A percentile compares a stretch with the other conserved stretches of the same genome.
These are phyloP conservation scores for Opisthograptis luteolata DNA, from an alignment of 2,888 invertebrate genomes.

Conservation along the genomic window DNA sequence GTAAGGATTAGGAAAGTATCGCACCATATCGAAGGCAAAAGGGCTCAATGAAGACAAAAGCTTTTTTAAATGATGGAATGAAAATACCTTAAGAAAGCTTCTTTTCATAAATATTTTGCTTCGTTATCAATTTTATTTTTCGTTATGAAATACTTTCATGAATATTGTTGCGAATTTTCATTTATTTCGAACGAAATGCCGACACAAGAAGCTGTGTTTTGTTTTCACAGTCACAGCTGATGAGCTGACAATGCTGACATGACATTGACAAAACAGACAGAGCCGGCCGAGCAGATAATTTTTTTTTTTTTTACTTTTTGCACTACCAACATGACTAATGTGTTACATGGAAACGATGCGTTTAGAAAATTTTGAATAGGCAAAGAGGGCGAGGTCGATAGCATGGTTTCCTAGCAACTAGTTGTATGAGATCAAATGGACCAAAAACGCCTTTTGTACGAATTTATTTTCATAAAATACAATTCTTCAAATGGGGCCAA, in stretches of 20 bases:
- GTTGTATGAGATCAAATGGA: conserved; percentile 58
- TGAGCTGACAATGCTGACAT: too few species aligned
- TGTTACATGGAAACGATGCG: too few species aligned
- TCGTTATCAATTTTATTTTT: neutral
- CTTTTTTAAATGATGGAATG: conserved; percentile 41
- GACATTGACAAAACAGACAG: neutral
- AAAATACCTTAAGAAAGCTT: conserved; percentile 38
- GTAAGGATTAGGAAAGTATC: conserved; percentile 70
- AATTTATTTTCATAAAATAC: conserved; percentile 66
- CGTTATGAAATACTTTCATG: too few species aligned
- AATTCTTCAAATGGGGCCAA: conserved; percentile 65
- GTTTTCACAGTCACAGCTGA: too few species aligned
- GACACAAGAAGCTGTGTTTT: too few species aligned
- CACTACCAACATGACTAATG: too few species aligned
- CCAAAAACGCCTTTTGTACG: conserved; percentile 72
- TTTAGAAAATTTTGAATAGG: conserved; percentile 9
- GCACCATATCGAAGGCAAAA: conserved; percentile 63
- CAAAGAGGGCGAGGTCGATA: conserved; percentile 1
- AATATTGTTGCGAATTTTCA: too few species aligned
- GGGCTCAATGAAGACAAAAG: conserved; percentile 42
- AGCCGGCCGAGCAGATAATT: too few species aligned
- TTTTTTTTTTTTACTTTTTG: too few species aligned
- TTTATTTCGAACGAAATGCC: too few species aligned
- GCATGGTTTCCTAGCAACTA: conserved; percentile 61
- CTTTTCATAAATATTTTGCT: conserved; percentile 42